Percentiles rank a stretch among this genome's conserved stretches.
Evolutionary conservation across 2,888 invertebrate species (phyloP).

Genomic region (Bombylius major): DNA sequence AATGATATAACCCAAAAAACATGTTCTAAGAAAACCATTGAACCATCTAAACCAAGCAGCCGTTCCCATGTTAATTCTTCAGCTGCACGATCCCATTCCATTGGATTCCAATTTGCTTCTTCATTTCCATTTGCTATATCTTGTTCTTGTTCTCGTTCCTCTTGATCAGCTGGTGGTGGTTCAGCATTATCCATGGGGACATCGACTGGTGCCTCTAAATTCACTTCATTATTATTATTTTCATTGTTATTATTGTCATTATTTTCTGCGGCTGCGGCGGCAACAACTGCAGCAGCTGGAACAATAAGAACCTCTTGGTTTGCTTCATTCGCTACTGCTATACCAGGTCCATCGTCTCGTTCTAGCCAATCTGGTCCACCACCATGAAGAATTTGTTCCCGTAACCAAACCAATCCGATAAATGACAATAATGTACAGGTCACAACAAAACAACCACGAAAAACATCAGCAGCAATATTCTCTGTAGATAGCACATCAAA

Average conservation of each 20-base stretch:
- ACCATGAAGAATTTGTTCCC: constrained; percentile 95
- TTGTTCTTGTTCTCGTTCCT: constrained; percentile 30
- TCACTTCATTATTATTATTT: constrained; percentile 39
- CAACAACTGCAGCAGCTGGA: constrained; percentile 24
- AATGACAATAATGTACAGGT: constrained; percentile 92
- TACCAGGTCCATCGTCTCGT: constrained; percentile 12
- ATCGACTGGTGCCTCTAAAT: constrained; percentile 24
- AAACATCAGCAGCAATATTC: constrained; percentile 84
- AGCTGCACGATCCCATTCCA: constrained; percentile 96
- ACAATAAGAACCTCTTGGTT: constrained; percentile 5
- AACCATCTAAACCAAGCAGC: constrained; percentile 88
- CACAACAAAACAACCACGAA: constrained; percentile 94
- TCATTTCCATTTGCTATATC: constrained; percentile 50
- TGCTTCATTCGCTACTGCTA: constrained; percentile 14
- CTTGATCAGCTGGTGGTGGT: constrained; percentile 31
- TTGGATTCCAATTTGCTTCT: constrained; percentile 93
- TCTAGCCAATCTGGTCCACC: constrained; percentile 94
- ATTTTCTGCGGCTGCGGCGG: constrained; percentile 25
- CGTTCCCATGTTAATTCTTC: constrained; percentile 99
- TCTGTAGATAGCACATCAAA: constrained; percentile 88
- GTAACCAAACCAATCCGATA: constrained; percentile 91
- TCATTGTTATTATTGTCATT: constrained; percentile 21
- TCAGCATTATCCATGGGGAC: constrained; percentile 29
- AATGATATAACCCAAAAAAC: constrained; percentile 98
- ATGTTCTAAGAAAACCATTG: constrained; percentile 92